Base-by-base conservation (phyloP, 1,140 invertebrate genomes). In the Cyphomyrmex costatus region DNA sequence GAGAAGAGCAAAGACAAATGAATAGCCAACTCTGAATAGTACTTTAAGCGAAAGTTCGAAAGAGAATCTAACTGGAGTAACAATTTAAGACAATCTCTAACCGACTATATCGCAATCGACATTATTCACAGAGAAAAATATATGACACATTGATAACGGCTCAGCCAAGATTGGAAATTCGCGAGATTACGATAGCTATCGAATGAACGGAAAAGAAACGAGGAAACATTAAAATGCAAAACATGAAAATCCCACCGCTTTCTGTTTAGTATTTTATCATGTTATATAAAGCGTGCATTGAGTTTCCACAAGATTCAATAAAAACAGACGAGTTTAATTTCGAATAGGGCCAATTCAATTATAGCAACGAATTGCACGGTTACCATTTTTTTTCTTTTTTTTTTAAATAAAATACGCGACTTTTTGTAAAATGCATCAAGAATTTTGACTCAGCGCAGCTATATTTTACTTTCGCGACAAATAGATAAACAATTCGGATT, bases 241-340 rank as follows among this genome's bases (percentile, higher is more conserved):
- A 60, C 53, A 46, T 53, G 16, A 60, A 49, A 83, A 73, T 1
- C 36, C 65, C 14, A 33, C 21, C 49, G 14, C 53, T 49, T 7
- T 10, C 8, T 27, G 10, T 10, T 5, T 65, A 21, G n/a, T 74
- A 30, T 83, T 83, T 74, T 46, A 61, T 51, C 24, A 21, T 8
- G 24, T 66, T 61, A 46, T 61, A 46, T 49, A 73, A 46, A 21
- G 68, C n/a, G 53, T 46, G 24, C 24, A 61, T 60, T 24, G 70
- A 73, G 56, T 73, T 60, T 83, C 53, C 12, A n/a, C 49, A 73
- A 56, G 79, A 83, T 73, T 56, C 79, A 74, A 73, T 73, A 60
- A 83, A 83, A 74, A 74, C 36, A 46, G 36, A 30, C 24, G n/a
- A 74, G 68, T 83, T 73, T 73, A 73, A 83, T 74, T 83, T 83